Evolutionary conservation across 64 coral and sea anemone species (phyloP).

Genomic region (Trachythela sp.): DNA sequence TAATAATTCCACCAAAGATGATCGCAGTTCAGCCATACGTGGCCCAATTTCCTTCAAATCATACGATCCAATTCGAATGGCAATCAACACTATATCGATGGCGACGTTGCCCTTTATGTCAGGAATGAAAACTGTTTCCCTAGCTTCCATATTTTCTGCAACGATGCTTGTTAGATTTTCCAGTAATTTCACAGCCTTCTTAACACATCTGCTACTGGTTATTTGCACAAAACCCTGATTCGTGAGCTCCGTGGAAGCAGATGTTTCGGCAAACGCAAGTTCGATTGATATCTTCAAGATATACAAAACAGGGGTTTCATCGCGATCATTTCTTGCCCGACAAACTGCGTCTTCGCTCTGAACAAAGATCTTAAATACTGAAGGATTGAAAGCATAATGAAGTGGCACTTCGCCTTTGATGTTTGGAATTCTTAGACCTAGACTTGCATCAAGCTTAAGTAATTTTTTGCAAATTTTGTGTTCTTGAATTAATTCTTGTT

Average conservation of each 20-base stretch:
- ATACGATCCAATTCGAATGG: not conserved
- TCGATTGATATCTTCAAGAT: not conserved
- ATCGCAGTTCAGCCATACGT: not conserved
- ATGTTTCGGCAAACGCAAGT: not conserved
- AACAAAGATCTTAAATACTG: not conserved
- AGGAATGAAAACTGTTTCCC: not conserved
- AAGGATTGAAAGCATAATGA: not conserved
- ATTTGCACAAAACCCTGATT: not conserved
- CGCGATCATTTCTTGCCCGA: not conserved
- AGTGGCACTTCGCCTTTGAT: not conserved
- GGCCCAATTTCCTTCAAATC: not conserved
- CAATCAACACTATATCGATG: not conserved
- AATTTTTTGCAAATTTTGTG: too few relatives aligned
- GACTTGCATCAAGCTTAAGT: too few relatives aligned
- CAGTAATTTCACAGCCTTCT: not conserved
- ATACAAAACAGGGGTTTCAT: not conserved
- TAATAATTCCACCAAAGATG: not conserved
- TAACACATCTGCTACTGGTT: not conserved
- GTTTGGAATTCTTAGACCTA: not conserved
- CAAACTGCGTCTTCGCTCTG: not conserved
- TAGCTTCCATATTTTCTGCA: not conserved
- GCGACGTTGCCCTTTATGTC: not conserved
- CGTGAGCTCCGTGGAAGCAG: not conserved
- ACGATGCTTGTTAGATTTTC: not conserved
- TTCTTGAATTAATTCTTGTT: not conserved